These are phyloP conservation scores for Hylaeus anthracinus DNA, from an alignment of 1,140 invertebrate species.

Conservation along the genomic window DNA sequence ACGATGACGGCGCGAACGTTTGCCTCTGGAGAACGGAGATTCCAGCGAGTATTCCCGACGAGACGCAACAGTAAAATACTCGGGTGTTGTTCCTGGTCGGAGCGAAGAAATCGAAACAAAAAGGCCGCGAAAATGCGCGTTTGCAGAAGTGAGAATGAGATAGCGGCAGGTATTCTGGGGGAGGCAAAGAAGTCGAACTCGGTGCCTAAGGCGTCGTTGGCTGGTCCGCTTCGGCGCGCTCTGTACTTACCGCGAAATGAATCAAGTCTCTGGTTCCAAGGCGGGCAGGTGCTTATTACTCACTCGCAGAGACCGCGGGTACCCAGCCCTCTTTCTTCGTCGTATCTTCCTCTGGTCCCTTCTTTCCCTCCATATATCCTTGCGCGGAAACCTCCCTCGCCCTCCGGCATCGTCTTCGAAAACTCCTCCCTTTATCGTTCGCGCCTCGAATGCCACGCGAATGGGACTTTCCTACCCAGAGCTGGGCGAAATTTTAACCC, in stretches of 20 bases:
- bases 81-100: slow-evolving; percentile 7
- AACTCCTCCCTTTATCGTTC: slow-evolving; percentile 67
- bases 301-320: slow-evolving; percentile 62
- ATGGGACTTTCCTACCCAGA: slow-evolving; percentile 5
- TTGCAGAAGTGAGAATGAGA: slow-evolving; percentile 12
- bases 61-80: slow-evolving; percentile 22
- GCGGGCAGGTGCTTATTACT: slow-evolving; percentile 81
- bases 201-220: slow-evolving; percentile 72
- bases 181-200: slow-evolving; percentile 55
- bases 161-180: slow-evolving; percentile 34
- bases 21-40: slow-evolving; percentile 30
- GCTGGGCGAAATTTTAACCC: no score
- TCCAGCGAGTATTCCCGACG: slow-evolving; percentile 4
- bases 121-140: slow-evolving; percentile 33
- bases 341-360: slow-evolving; percentile 45
- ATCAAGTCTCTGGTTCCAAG: slow-evolving; percentile 78
- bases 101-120: slow-evolving; percentile 24
- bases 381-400: slow-evolving; percentile 73
- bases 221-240: slow-evolving; percentile 67
- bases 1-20: slow-evolving; percentile 14
- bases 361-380: slow-evolving; percentile 68
- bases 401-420: slow-evolving; percentile 70
- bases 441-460: slow-evolving; percentile 47
- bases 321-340: slow-evolving; percentile 45
- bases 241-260: slow-evolving; percentile 81